Evolutionary conservation across 2,888 invertebrate genomes (phyloP), one percentile per base, ranked within the genome.

Genomic region (Dione juno): DNA sequence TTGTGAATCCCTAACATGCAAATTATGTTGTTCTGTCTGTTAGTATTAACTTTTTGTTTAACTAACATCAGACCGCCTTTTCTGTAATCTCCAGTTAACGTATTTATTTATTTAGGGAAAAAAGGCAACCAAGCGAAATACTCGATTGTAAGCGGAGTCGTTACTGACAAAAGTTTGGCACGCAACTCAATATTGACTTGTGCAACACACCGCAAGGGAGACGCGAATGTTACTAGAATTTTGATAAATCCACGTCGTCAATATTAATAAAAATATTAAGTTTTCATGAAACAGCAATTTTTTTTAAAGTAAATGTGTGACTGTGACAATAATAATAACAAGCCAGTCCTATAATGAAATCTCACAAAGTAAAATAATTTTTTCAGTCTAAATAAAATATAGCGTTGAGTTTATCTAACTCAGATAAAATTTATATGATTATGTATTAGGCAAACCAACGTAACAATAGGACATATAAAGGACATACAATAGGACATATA

Each of bases 11-110:
- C 48, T 59, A 65, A 61, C n/a, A 66, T 69, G 71, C 66, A 67
- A 72, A 69, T 67, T 43, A 63, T 43, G 50, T 69, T 69, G 63
- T 58, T 66, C 66, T 58, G 57, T 66, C 57, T 72, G 72, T 69
- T 69, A 67, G 53, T 61, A 63, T 67, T 67, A 72, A 72, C 69
- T 72, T 72, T 65, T 67, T 66, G 52, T 66, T 54, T 66, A 72
- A 72, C 52, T 66, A 69, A 72, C 66, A 67, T 64, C 63, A 35
- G 37, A 57, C 57, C 45, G 57, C 57, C 57, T 69, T 50, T 64
- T 69, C 72, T 64, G 54, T 54, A 37, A 67, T 66, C 66, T 67
- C 69, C 57, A 63, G 66, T 68, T 63, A 21, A 45, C 41, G 58
- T 66, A 61, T 66, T 72, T 66, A 63, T 72, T 67, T 72, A 66